These are phyloP conservation scores for Huso huso DNA, from an alignment of 2,797 vertebrate genomes.

Conservation along the genomic window DNA sequence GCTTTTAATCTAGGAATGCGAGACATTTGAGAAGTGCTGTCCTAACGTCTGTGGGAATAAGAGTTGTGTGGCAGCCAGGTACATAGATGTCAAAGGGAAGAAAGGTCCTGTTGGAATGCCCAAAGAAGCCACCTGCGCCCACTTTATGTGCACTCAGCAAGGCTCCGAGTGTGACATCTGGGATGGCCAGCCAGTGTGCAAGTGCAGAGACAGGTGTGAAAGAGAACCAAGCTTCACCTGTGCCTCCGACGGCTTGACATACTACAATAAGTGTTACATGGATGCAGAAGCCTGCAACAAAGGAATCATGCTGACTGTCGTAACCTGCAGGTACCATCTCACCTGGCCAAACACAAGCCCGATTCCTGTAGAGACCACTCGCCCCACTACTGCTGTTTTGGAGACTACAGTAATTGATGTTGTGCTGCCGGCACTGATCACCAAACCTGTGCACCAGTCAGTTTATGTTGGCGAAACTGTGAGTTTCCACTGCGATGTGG, in stretches of 20 bases:
- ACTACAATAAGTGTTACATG: constrained; percentile 98
- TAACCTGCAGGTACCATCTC: constrained; percentile 82
- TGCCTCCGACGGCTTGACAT: constrained; percentile 95
- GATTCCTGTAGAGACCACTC: constrained; percentile 77
- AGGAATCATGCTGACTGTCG: constrained; percentile 70
- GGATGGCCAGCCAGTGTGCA: constrained; percentile 94
- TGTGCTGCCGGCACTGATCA: constrained; percentile 70
- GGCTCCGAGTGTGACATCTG: constrained; percentile 96
- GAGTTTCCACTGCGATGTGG: constrained; percentile 90
- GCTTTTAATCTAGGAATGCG: constrained; percentile 71
- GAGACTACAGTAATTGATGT: constrained; percentile 66
- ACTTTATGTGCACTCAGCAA: constrained; percentile 94
- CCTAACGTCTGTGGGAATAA: constrained; percentile 90
- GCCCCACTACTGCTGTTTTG: constrained; percentile 69
- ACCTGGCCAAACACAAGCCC: constrained; percentile 91
- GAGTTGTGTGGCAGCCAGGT: constrained; percentile 91
- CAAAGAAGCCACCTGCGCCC: constrained; percentile 84
- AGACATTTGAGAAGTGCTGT: constrained; percentile 95
- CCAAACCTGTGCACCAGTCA: constrained; percentile 66
- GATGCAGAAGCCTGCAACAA: constrained; percentile 94
- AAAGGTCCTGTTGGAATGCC: constrained; percentile 90
- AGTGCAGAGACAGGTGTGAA: constrained; percentile 93
- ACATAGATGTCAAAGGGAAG: constrained; percentile 82
- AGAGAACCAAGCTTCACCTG: constrained; percentile 94
- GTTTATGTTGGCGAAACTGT: constrained; percentile 85